Percentiles rank a stretch among this genome's conserved stretches.
Evolutionary conservation across 2,797 vertebrate species (phyloP).

Genomic region (Cercopithecus diana): DNA sequence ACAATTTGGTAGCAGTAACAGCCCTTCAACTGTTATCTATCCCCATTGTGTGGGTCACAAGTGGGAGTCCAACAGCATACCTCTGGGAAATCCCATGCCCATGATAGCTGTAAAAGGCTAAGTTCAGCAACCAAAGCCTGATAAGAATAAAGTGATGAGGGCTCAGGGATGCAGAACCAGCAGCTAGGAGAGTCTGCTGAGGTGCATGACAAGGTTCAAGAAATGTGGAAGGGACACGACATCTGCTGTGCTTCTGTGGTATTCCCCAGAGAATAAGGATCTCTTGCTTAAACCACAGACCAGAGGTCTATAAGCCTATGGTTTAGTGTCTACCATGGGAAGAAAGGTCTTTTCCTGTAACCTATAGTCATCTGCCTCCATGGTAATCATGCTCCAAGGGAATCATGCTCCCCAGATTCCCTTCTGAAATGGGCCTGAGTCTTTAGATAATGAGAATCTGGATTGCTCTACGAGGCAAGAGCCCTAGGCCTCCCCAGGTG

Average conservation of each 20-base stretch:
- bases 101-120: neutral
- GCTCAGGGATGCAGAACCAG: neutral
- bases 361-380: neutral
- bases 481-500: neutral
- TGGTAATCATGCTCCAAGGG: too few relatives aligned
- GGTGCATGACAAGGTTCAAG: rapidly evolving
- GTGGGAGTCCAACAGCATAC: too few relatives aligned
- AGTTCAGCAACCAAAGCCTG: neutral
- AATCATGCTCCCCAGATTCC: neutral
- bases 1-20: neutral
- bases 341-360: neutral
- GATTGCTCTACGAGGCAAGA: neutral
- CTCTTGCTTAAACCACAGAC: neutral
- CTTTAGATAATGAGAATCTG: neutral
- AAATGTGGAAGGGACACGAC: neutral
- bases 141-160: neutral
- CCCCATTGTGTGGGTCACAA: neutral
- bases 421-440: neutral
- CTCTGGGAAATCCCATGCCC: neutral
- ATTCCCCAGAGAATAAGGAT: neutral
- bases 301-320: neutral
- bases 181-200: neutral
- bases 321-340: too few relatives aligned
- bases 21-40: neutral
- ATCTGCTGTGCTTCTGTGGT: neutral